These are phyloP conservation scores for Danio aesculapii DNA, from an alignment of 2,797 vertebrate genomes.

Conservation along the genomic window DNA sequence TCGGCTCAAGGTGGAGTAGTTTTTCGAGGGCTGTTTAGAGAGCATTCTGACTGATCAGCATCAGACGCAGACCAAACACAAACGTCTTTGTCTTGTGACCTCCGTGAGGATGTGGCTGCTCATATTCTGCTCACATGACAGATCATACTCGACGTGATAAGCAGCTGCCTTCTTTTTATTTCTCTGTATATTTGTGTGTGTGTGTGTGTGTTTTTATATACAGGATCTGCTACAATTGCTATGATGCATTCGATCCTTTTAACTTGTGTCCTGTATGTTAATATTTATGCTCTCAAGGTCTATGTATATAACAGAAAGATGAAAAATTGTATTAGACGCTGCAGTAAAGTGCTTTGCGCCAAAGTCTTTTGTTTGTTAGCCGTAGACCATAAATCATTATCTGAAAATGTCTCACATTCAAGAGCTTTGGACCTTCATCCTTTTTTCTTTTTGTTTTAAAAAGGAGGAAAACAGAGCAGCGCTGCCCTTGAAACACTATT, in stretches of 20 bases:
- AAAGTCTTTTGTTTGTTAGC: constrained; percentile 29
- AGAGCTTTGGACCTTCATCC: constrained; percentile 27
- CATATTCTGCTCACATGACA: constrained; percentile 40
- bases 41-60: constrained; percentile 37
- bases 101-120: constrained; percentile 24
- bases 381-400: constrained; percentile 45
- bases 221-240: constrained; percentile 1
- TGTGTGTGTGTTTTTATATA: no score
- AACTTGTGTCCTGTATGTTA: constrained; percentile 14
- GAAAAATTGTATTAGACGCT: constrained; percentile 19
- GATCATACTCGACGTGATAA: constrained; percentile 21
- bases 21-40: constrained; percentile 30
- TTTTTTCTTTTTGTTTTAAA: constrained; percentile 39
- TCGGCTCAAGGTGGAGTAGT: not conserved
- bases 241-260: constrained; percentile 15
- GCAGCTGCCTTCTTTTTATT: constrained; percentile 22
- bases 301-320: constrained; percentile 4
- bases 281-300: constrained; percentile 28
- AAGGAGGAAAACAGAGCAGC: constrained; percentile 8
- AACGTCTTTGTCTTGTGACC: constrained; percentile 45
- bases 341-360: constrained; percentile 27
- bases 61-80: constrained; percentile 10
- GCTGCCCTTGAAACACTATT: constrained; percentile 31
- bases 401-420: constrained; percentile 24
- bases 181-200: no score